Evolutionary conservation across 2,113 vertebrate species (phyloP).

Genomic region (Fukomys damarensis): DNA sequence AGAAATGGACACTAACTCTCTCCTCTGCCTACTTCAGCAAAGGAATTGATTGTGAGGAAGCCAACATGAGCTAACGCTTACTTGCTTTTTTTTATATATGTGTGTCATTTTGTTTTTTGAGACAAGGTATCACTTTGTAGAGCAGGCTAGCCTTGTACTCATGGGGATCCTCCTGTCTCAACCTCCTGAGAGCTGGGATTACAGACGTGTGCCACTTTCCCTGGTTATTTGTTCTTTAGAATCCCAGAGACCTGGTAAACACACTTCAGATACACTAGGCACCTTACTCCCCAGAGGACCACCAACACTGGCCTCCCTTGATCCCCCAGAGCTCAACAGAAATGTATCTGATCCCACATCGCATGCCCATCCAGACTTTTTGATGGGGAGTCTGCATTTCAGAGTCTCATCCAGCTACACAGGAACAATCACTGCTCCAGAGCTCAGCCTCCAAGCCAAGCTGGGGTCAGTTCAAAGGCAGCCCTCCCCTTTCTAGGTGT

Average conservation of each 20-base stretch:
- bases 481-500: background rate
- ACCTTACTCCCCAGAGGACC: background rate
- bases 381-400: background rate
- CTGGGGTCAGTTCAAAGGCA: background rate
- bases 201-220: background rate
- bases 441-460: background rate
- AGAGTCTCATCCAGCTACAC: background rate
- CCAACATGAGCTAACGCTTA: rapidly evolving
- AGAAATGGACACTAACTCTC: rapidly evolving
- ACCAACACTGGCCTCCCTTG: rapidly evolving
- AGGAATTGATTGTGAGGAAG: background rate
- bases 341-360: background rate
- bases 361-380: rapidly evolving
- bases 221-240: background rate
- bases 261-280: rapidly evolving
- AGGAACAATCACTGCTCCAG: rapidly evolving
- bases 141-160: background rate
- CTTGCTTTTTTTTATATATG: rapidly evolving
- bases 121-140: background rate
- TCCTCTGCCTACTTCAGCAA: background rate
- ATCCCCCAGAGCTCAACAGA: background rate
- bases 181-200: background rate
- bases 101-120: background rate
- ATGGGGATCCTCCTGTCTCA: background rate
- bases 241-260: background rate